A percentile compares a stretch with the other conserved stretches of the same genome.
phyloP scores from a whole-genome alignment of 1,140 invertebrate genomes.

The Penaeus vannamei region DNA sequence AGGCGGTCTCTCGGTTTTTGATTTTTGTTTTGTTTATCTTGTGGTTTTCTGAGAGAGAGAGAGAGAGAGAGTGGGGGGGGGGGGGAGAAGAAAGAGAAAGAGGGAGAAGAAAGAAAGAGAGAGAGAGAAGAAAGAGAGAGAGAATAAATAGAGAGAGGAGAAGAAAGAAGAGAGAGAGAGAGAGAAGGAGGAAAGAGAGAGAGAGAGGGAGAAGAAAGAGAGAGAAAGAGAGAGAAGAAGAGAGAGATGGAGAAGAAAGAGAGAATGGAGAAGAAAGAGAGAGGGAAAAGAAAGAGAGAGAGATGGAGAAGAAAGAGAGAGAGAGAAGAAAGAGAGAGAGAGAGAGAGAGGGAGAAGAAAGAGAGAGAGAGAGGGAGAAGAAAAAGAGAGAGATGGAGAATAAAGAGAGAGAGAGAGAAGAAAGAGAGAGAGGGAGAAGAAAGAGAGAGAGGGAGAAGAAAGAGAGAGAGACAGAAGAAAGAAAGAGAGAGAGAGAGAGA shows the following conservation, averaged over 20 bases:
- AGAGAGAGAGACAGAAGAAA: not conserved
- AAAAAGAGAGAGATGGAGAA: slow-evolving; percentile 17
- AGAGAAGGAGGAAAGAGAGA: no score
- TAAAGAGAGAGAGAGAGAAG: not conserved
- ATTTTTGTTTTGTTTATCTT: no score
- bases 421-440: slow-evolving; percentile 5
- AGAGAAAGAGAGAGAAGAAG: no score
- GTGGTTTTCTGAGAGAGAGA: not conserved
- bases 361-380: not conserved
- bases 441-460: not conserved
- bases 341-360: not conserved
- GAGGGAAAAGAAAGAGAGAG: slow-evolving; percentile 1
- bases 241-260: no score
- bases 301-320: not conserved
- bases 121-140: no score
- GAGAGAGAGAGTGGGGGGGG: no score
- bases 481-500: not conserved
- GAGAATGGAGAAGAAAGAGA: slow-evolving; percentile 7
- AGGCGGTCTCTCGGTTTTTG: no score
- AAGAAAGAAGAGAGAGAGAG: no score
- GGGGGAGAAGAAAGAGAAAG: no score
- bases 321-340: slow-evolving; percentile 13
- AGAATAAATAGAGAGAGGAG: no score
- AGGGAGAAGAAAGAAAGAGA: no score
- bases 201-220: no score